phyloP scores from a whole-genome alignment of 2,888 invertebrate genomes.

The Volucella inanis region DNA sequence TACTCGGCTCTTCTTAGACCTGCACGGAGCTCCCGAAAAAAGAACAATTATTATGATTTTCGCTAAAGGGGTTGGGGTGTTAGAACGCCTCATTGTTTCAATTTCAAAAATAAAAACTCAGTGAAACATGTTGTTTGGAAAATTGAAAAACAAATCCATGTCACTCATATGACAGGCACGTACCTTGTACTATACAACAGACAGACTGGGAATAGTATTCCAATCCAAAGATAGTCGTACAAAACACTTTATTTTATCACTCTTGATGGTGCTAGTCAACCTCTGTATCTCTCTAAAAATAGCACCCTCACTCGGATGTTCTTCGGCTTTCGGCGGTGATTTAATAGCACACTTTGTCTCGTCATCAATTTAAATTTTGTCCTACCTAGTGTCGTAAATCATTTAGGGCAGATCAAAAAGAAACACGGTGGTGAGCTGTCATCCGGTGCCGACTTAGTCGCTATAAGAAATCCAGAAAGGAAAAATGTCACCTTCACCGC shows the following conservation, averaged over 20 bases:
- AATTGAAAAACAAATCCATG: slow-evolving; percentile 72
- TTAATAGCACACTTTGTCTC: slow-evolving; percentile 71
- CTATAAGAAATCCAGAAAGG: slow-evolving; percentile 23
- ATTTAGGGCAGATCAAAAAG: slow-evolving; percentile 65
- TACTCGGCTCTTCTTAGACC: not conserved
- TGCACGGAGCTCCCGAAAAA: not conserved
- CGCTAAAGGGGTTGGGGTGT: slow-evolving; percentile 34
- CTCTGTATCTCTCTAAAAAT: slow-evolving; percentile 35
- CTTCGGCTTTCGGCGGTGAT: slow-evolving; percentile 62
- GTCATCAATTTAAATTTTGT: slow-evolving; percentile 64
- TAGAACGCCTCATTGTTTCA: slow-evolving; percentile 46
- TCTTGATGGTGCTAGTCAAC: not conserved
- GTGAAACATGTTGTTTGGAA: slow-evolving; percentile 49
- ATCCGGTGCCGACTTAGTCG: not conserved
- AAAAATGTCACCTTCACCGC: slow-evolving; percentile 23
- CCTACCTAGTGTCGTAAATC: slow-evolving; percentile 61
- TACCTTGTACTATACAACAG: slow-evolving; percentile 23
- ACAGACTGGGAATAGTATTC: not conserved
- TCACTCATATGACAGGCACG: slow-evolving; percentile 62
- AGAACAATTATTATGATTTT: not conserved
- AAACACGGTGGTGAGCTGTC: slow-evolving; percentile 12
- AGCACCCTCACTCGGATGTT: slow-evolving; percentile 50
- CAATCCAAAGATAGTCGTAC: not conserved
- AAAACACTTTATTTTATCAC: slow-evolving; percentile 10
- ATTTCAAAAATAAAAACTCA: slow-evolving; percentile 62